These are phyloP conservation scores for Phania funesta DNA, from an alignment of 2,888 invertebrate species.

Conservation along the genomic window DNA sequence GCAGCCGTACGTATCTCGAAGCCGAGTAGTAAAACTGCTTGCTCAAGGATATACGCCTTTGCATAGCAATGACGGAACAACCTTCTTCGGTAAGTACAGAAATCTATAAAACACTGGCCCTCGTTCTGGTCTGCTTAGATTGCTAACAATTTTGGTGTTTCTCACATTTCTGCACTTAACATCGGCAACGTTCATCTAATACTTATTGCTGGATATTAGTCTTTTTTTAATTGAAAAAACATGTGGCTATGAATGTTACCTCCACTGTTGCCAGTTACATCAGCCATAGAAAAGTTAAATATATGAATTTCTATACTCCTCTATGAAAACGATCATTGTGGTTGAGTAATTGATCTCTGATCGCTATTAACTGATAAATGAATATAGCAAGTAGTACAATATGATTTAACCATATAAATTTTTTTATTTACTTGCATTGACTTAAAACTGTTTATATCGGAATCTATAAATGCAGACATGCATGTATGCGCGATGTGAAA, in stretches of 20 bases:
- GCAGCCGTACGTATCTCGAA: no score
- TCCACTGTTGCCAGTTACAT: conserved; percentile 5
- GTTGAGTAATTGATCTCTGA: conserved; percentile 66
- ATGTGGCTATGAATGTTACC: not conserved
- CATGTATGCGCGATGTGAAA: conserved; percentile 43
- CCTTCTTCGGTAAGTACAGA: no score
- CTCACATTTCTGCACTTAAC: no score
- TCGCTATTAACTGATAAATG: conserved; percentile 65
- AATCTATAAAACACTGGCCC: no score
- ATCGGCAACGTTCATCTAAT: no score
- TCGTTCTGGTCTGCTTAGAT: no score
- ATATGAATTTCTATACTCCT: not conserved
- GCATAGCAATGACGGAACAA: no score
- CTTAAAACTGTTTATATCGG: conserved; percentile 31
- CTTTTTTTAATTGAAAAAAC: no score
- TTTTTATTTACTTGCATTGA: not conserved
- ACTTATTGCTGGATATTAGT: no score
- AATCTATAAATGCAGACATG: not conserved
- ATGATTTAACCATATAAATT: conserved; percentile 64
- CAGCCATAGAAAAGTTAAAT: not conserved
- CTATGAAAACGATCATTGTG: conserved; percentile 45
- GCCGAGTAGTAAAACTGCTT: no score
- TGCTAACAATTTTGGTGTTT: no score
- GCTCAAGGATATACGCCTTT: no score
- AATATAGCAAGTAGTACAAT: conserved; percentile 62